Conservation (phyloP, 1,140 invertebrate genomes). For the Campoletis sonorensis region DNA sequence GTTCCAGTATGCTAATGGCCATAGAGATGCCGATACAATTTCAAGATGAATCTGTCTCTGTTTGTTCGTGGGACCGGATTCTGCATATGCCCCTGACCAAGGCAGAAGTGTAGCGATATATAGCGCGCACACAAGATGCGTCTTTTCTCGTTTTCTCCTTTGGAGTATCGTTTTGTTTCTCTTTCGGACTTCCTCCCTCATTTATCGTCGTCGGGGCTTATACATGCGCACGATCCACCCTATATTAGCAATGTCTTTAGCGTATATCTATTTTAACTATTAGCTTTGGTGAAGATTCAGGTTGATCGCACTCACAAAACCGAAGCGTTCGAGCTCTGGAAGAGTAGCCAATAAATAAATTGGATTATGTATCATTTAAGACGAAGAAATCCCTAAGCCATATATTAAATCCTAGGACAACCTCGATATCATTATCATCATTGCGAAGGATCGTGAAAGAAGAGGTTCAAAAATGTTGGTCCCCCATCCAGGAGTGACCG, state of each 20-base stretch:
- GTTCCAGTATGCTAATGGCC: slow-evolving; percentile 77
- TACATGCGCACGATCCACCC: slow-evolving; percentile 56
- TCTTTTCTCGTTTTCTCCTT: slow-evolving; percentile 1
- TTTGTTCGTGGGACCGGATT: slow-evolving; percentile 46
- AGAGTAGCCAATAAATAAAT: too few relatives aligned
- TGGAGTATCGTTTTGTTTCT: slow-evolving; percentile 20
- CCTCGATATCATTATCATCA: too few relatives aligned
- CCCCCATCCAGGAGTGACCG: too few relatives aligned
- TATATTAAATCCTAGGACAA: too few relatives aligned
- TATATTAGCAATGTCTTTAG: slow-evolving; percentile 72
- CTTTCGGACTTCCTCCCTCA: slow-evolving; percentile 32
- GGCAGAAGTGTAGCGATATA: not conserved
- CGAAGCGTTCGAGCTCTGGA: too few relatives aligned
- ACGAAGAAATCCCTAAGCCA: too few relatives aligned
- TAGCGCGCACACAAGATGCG: slow-evolving; percentile 6
- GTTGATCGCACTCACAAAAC: too few relatives aligned
- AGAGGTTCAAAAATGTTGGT: too few relatives aligned
- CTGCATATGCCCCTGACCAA: not conserved
- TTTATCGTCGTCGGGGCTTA: slow-evolving; percentile 29
- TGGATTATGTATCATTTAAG: too few relatives aligned
- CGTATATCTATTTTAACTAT: slow-evolving; percentile 74
- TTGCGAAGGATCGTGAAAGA: too few relatives aligned
- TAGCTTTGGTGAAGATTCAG: slow-evolving; percentile 52
- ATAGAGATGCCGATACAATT: slow-evolving; percentile 78
- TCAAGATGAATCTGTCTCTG: slow-evolving; percentile 75